phyloP scores from a whole-genome alignment of 2,888 invertebrate genomes.

The Andrena hattorfiana region DNA sequence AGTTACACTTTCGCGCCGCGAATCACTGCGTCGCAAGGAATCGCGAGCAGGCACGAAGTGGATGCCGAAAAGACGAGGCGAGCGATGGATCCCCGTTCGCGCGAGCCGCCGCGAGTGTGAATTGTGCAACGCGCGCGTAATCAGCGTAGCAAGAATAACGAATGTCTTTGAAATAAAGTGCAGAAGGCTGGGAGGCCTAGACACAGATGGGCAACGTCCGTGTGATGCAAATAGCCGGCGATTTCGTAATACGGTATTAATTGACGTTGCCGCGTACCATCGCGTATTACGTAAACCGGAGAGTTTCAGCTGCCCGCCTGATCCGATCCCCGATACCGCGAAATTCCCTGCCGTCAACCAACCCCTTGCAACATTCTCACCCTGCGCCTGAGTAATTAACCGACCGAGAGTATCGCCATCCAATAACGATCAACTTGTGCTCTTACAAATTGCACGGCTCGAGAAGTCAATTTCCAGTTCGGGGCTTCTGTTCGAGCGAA shows the following conservation, averaged over 20 bases:
- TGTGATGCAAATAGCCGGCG: constrained; percentile 77
- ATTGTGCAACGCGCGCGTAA: constrained; percentile 57
- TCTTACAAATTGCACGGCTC: not conserved
- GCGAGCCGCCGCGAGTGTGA: constrained; percentile 28
- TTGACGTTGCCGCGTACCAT: constrained; percentile 66
- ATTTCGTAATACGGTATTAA: constrained; percentile 78
- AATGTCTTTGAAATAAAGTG: constrained; percentile 58
- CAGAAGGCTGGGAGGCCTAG: constrained; percentile 74
- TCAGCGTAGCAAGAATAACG: constrained; percentile 58
- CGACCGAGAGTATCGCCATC: not conserved
- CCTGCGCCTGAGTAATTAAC: not conserved
- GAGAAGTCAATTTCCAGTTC: too few relatives aligned
- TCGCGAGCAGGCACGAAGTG: not conserved
- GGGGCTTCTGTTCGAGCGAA: too few relatives aligned
- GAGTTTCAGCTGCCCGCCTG: constrained; percentile 49
- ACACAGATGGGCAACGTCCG: constrained; percentile 77
- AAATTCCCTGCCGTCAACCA: not conserved
- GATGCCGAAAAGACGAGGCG: constrained; percentile 10
- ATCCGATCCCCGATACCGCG: constrained; percentile 13
- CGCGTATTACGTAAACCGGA: constrained; percentile 62
- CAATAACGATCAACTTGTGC: not conserved
- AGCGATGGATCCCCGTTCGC: not conserved
- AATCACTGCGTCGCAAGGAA: too few relatives aligned
- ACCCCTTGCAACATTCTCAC: not conserved
- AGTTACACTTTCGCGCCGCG: too few relatives aligned